phyloP scores from a whole-genome alignment of 2,113 vertebrate species.

The Caracal caracal region DNA sequence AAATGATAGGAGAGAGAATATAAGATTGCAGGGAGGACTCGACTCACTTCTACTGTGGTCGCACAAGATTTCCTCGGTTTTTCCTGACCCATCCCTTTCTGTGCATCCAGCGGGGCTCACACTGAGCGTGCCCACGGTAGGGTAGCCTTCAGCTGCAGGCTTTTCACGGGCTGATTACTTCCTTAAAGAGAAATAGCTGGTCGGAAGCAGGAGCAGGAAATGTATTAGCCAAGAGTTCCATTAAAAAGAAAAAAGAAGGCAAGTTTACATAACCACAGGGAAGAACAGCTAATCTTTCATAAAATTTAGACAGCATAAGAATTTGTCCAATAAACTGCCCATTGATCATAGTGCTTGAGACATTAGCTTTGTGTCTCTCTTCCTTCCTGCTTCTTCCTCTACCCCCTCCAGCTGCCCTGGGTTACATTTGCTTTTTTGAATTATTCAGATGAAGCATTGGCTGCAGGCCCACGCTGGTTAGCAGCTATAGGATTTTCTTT shows the following conservation, averaged over 20 bases:
- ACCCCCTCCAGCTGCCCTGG: constrained; percentile 63
- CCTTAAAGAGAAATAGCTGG: constrained; percentile 63
- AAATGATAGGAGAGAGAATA: background rate
- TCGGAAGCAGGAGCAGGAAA: constrained; percentile 53
- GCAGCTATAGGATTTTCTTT: constrained; percentile 53
- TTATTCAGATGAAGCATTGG: constrained; percentile 74
- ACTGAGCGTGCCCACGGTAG: background rate
- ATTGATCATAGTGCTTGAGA: constrained; percentile 63
- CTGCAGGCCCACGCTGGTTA: constrained; percentile 56
- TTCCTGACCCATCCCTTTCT: background rate
- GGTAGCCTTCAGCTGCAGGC: background rate
- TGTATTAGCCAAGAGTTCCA: constrained; percentile 52
- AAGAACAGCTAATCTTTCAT: constrained; percentile 78
- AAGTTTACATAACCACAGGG: constrained; percentile 65
- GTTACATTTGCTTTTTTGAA: constrained; percentile 71
- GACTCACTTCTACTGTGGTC: background rate
- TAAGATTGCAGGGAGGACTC: background rate
- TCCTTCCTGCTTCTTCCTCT: constrained; percentile 67
- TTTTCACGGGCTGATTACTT: constrained; percentile 55
- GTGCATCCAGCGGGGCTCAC: background rate
- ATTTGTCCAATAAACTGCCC: constrained; percentile 72
- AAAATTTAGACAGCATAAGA: constrained; percentile 67
- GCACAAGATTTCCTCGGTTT: background rate
- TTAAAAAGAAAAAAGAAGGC: constrained; percentile 56
- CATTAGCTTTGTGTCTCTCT: constrained; percentile 72